phyloP scores from a whole-genome alignment of 2,113 vertebrate genomes.

The Sorex araneus region DNA sequence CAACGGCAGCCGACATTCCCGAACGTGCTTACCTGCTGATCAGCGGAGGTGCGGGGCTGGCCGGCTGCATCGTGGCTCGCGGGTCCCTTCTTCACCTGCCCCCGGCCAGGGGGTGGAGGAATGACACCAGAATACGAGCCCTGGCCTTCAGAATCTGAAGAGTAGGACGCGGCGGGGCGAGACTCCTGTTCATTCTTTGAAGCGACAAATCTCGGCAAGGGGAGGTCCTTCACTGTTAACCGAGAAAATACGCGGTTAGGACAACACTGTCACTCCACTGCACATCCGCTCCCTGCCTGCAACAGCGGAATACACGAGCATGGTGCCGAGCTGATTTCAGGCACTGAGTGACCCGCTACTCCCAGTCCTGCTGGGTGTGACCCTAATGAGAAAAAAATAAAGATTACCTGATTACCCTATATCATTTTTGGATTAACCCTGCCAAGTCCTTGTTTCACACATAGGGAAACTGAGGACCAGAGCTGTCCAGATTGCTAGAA shows the following conservation, averaged over 20 bases:
- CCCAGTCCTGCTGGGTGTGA: too few relatives aligned
- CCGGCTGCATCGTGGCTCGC: constrained; percentile 92
- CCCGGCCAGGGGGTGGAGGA: constrained; percentile 95
- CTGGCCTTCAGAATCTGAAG: constrained; percentile 94
- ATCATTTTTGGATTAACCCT: neutral
- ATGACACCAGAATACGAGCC: constrained; percentile 96
- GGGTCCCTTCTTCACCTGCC: constrained; percentile 96
- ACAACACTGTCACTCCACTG: neutral
- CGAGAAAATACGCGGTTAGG: constrained; percentile 28
- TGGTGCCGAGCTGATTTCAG: too few relatives aligned
- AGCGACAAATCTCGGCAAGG: constrained; percentile 95
- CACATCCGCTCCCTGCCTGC: neutral
- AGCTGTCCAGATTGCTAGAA: neutral
- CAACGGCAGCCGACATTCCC: neutral
- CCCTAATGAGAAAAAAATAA: too few relatives aligned
- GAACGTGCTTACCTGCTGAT: constrained; percentile 92
- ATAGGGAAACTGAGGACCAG: neutral
- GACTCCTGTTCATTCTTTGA: constrained; percentile 97
- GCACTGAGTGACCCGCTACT: neutral
- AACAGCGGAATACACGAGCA: too few relatives aligned
- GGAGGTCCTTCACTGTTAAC: constrained; percentile 96
- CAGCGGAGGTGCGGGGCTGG: constrained; percentile 92
- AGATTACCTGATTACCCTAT: too few relatives aligned
- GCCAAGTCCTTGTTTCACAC: constrained; percentile 5
- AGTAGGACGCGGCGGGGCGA: constrained; percentile 93